These are phyloP conservation scores for Rattus norvegicus DNA, from an alignment of 2,113 vertebrate species.

Conservation along the genomic window GRCr8 NC_086023.1:71834001-71834500, in stretches of 20 bases:
- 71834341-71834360: neutral
- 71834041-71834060: conserved; percentile 10
- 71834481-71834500: conserved; percentile 50
- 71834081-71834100: neutral
- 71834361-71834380: neutral
- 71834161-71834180: neutral
- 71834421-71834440: neutral
- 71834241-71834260: neutral
- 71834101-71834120: neutral
- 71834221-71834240: neutral
- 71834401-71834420: neutral
- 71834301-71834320: neutral
- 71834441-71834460: neutral
- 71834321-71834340: neutral
- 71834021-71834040: neutral
- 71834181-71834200: neutral
- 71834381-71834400: neutral
- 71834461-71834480: conserved; percentile 54
- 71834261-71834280: neutral
- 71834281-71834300: neutral
- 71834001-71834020: neutral
- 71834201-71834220: neutral
- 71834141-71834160: neutral
- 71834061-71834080: conserved; percentile 1
- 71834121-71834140: neutral